Base-by-base conservation (phyloP, 2,888 invertebrate species). In the Galeopsomyia nigrocyanea region DNA sequence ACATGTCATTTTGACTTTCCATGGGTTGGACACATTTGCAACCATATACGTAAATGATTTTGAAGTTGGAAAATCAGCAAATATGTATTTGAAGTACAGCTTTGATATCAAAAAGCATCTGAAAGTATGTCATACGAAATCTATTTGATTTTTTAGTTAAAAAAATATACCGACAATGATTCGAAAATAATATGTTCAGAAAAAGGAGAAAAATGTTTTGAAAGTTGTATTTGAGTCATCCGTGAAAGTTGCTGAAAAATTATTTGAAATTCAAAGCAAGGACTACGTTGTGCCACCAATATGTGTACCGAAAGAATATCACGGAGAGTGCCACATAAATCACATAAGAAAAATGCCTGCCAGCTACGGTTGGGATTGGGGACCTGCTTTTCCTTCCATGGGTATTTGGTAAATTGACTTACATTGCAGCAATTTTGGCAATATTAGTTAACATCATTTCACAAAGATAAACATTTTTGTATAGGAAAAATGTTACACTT, bases 311-410 rank as follows among this genome's bases (percentile, higher is more conserved):
- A 81, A 86, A 0, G 87, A 87, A 1, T 95, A 95, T 81, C 89
- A 94, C 71, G 98, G 98, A 0, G 96, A 97, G 84, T 98, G 98
- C 80, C 95, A 98, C 82, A 93, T 91, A 3, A 98, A 99, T 87
- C 93, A 95, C 86, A 88, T 98, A 51, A 88, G 97, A 66, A 97
- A 97, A 87, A 95, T 95, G 94, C 96, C 97, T 87, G 94, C 96
- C 9, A 96, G 97, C 0, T 99, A 97, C 84, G 89, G 94, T 49
- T 98, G 99, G 95, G 98, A 97, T 83, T 98, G 98, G 97, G 98
- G 98, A 31, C 96, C 98, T 0, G 94, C 97, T 0, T 95, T 97
- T 77, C 96, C 98, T 0, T 96, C 97, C 0, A 90, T 94, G 77
- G 99, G 98, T 67, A 91, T 99, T 68, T 98, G 98, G 97, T 95